A percentile compares a stretch with the other conserved stretches of the same genome.
Conservation (phyloP, 2,113 vertebrate species). For the Meriones unguiculatus region DNA sequence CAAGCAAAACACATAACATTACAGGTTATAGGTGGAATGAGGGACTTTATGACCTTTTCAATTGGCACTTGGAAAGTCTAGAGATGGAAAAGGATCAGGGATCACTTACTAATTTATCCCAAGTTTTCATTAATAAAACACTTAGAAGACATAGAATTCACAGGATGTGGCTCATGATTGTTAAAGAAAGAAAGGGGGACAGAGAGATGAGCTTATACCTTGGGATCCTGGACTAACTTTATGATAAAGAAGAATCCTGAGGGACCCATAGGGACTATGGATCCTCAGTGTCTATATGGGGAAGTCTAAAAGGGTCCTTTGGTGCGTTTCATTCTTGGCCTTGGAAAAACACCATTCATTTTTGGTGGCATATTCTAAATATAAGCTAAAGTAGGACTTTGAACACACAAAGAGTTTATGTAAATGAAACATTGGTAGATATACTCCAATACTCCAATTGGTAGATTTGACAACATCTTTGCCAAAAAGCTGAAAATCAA, state of each 20-base stretch:
- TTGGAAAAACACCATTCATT: neutral
- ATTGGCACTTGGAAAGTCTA: neutral
- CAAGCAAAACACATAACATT: neutral
- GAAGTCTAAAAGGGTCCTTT: too few relatives aligned
- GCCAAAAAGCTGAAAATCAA: neutral
- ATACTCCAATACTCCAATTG: too few relatives aligned
- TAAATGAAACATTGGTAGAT: conserved; percentile 35
- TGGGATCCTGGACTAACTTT: neutral
- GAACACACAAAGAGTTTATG: neutral
- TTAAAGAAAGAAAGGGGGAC: neutral
- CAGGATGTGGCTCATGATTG: neutral
- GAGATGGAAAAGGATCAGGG: neutral
- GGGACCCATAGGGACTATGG: accelerated
- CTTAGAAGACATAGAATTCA: neutral
- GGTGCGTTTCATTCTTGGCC: too few relatives aligned
- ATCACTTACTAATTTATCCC: neutral
- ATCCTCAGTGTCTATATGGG: accelerated
- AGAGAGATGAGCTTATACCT: neutral
- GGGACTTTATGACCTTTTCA: neutral
- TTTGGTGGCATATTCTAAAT: neutral
- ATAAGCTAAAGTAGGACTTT: neutral
- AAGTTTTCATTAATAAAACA: neutral
- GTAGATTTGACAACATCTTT: conserved; percentile 16
- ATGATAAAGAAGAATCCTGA: neutral
- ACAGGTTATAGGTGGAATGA: neutral